Evolutionary conservation across 1,140 invertebrate genomes (phyloP), one percentile per base, ranked within the genome.

Genomic region (Drosophila burlai): DNA sequence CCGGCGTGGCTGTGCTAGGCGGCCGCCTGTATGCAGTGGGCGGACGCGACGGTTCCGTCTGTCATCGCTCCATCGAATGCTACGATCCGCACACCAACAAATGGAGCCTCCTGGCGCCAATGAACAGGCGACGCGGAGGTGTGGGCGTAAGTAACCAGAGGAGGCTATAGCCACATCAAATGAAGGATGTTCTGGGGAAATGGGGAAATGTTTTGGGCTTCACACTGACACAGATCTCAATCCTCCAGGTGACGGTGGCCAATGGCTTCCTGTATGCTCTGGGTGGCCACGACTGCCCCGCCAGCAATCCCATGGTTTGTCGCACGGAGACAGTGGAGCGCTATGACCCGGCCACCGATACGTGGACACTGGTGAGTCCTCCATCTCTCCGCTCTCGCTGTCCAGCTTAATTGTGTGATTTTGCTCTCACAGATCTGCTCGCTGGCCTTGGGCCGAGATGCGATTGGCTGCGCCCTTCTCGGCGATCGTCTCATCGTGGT

Each of bases 251-350:
- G 16, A 97, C 96, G 73, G 96, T 96, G 1, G 94, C 95, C 16
- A 96, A 96, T 92, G 98, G 98, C 4, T 97, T 96, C 80, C 93
- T 97, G n/a, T 97, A 97, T 93, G 96, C 96, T 3, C 91, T 97
- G 46, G 98, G 98, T 45, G 98, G 98, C 3, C 97, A 98, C 92
- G 98, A 99, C 94, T 96, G 96, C 11, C 96, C 97, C 3, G 95
- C 95, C 18, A 98, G 96, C 87, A 98, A 98, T 93, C 96, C 96
- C 0, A 95, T 96, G 74, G 96, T 96, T 15, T 95, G 95, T 69
- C 94, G 97, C 92, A 97, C 98, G 76, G 96, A 98, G 85, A 98
- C 97, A 82, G 97, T 99, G 46, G 98, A 99, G 94, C 96, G 98
- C 94, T 99, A 95, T 92, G 94, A 95, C 91, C 94, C 95, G n/a